Base-by-base conservation (phyloP, 2,113 vertebrate species). In the Thalassarche chlororhynchos region DNA sequence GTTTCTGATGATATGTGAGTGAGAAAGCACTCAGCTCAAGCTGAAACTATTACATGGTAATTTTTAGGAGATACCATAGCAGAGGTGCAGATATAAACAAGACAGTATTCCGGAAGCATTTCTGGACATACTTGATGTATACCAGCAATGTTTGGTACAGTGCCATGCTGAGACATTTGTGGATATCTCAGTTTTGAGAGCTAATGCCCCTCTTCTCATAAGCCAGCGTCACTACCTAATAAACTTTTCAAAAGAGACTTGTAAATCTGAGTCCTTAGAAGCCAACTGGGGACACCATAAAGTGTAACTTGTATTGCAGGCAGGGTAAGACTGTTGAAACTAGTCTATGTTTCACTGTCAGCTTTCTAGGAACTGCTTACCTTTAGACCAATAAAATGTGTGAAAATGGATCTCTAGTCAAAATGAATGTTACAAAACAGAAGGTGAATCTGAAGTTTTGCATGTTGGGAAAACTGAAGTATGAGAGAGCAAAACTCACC, bases 121-220 rank as follows among this genome's bases (percentile, higher is more conserved):
- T 62, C 40, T 71, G 44, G 34, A 49, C 23, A 15, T 71, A 44
- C 3, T 60, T 66, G n/a, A 44, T 52, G 16, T n/a, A 17, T 26
- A 21, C 18, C 17, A 51, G 28, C 18, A 32, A 9, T 14, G 26
- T 42, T 46, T 71, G 26, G 21, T 64, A 26, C 2, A 14, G 12
- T 71, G 52, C n/a, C 29, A 36, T 46, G 36, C 18, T 0, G 2
- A 88, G 8, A 26, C 74, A 29, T 68, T 84, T 1, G 1, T 54
- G 13, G 32, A 55, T 40, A 60, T 38, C 36, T 75, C 84, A 6
- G 14, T 87, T 94, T 91, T n/a, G 19, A 81, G 71, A 64, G 23
- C 38, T 91, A 44, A 82, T 47, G 18, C 5, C 9, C 29, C 15
- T 51, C 14, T 87, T 90, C 31, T 84, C 11, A 19, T 57, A 71